Evolutionary conservation across 2,888 invertebrate genomes (phyloP).

Genomic region (Gasteruption jaculator): DNA sequence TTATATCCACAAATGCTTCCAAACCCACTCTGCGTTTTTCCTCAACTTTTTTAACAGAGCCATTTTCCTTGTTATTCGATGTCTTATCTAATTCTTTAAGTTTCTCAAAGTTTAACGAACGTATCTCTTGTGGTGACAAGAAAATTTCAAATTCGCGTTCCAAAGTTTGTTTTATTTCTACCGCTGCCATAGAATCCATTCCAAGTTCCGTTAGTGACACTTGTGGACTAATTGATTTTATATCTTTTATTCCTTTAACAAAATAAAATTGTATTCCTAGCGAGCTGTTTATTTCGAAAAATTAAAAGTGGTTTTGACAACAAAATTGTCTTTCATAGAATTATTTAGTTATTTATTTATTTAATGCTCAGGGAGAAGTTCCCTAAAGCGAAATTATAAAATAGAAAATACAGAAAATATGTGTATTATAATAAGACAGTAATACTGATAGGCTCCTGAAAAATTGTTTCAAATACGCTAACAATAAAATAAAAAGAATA

Average conservation of each 20-base stretch:
- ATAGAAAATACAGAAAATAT: too few relatives aligned
- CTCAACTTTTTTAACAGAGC: constrained; percentile 37
- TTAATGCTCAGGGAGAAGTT: too few relatives aligned
- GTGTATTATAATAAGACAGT: too few relatives aligned
- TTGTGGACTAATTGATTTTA: constrained; percentile 66
- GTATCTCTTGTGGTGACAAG: constrained; percentile 80
- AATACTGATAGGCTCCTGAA: too few relatives aligned
- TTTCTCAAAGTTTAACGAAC: constrained; percentile 71
- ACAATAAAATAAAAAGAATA: constrained; percentile 36
- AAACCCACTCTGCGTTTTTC: constrained; percentile 28
- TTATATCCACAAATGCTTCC: constrained; percentile 26
- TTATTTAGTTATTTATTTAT: too few relatives aligned
- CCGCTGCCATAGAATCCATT: constrained; percentile 95
- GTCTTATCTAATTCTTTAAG: constrained; percentile 53
- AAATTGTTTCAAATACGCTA: too few relatives aligned
- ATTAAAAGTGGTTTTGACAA: too few relatives aligned
- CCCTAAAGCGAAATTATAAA: too few relatives aligned
- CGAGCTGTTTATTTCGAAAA: too few relatives aligned
- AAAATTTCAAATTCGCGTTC: constrained; percentile 85
- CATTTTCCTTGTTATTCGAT: too few relatives aligned
- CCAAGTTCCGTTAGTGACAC: constrained; percentile 84
- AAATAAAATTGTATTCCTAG: too few relatives aligned
- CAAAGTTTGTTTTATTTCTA: constrained; percentile 89
- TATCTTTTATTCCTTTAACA: constrained; percentile 43
- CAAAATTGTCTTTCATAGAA: too few relatives aligned